These are phyloP conservation scores for Trididemnum clinides DNA, from an alignment of 23 tunicate species.

Conservation along the genomic window DNA sequence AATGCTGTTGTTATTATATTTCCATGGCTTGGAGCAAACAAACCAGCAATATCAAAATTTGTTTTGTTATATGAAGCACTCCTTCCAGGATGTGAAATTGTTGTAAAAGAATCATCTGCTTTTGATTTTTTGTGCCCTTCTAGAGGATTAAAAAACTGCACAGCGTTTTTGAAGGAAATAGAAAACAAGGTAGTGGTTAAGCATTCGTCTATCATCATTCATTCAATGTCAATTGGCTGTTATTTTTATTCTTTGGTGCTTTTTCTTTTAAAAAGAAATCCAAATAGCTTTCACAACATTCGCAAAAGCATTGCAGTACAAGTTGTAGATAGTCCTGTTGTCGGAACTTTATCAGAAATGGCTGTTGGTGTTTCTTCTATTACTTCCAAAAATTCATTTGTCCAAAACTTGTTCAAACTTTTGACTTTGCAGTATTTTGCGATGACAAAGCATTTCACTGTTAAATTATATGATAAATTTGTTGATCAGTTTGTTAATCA, in stretches of 20 bases:
- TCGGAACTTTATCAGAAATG: conserved; percentile 84
- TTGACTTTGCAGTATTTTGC: conserved; percentile 49
- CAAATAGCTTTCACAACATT: conserved; percentile 21
- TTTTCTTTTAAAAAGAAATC: conserved; percentile 40
- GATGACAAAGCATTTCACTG: conserved; percentile 39
- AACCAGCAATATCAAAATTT: conserved; percentile 48
- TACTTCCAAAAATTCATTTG: conserved; percentile 3
- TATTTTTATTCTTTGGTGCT: conserved; percentile 80
- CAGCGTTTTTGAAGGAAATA: conserved; percentile 27
- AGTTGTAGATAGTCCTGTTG: conserved; percentile 86
- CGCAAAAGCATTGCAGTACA: conserved; percentile 46
- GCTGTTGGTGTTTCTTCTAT: conserved; percentile 73
- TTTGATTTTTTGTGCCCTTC: conserved; percentile 80
- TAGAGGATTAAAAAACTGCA: conserved; percentile 58
- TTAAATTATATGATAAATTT: conserved; percentile 41
- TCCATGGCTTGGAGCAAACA: conserved; percentile 81
- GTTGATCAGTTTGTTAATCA: conserved; percentile 31
- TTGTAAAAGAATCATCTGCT: conserved; percentile 29
- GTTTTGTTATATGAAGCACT: conserved; percentile 23
- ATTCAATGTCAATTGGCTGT: conserved; percentile 87
- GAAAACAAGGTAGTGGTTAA: background rate
- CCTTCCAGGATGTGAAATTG: conserved; percentile 15
- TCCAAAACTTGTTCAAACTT: background rate
- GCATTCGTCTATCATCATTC: conserved; percentile 45
- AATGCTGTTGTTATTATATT: conserved; percentile 55